phyloP scores from a whole-genome alignment of 2,113 vertebrate genomes.

The Pithys albifrons region DNA sequence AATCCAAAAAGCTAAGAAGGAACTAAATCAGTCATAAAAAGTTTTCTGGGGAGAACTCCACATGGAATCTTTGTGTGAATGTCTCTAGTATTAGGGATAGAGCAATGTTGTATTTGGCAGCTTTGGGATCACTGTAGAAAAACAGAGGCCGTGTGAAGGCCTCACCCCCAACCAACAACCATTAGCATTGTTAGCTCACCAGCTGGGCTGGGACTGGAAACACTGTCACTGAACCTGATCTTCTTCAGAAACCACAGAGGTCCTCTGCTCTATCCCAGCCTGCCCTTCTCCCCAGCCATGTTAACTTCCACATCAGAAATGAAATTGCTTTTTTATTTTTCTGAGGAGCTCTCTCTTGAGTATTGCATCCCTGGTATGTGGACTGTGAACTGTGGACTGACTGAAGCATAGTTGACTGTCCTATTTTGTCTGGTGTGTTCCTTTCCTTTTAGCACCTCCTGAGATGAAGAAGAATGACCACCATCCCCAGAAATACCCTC shows the following conservation, averaged over 20 bases:
- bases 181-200: background rate
- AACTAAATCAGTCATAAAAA: background rate
- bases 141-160: background rate
- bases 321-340: background rate
- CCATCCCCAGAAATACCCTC: background rate
- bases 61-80: background rate
- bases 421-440: background rate
- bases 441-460: background rate
- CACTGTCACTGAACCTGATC: background rate
- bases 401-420: background rate
- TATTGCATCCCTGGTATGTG: background rate
- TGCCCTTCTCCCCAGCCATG: background rate
- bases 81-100: rapidly evolving
- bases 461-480: background rate
- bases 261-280: background rate
- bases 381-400: background rate
- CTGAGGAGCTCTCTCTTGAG: background rate
- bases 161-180: background rate
- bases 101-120: background rate
- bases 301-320: background rate
- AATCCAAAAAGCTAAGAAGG: background rate
- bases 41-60: background rate
- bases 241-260: background rate
- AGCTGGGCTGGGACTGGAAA: background rate
- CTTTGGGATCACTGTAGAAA: background rate